These are phyloP conservation scores for Cryptus viduatorius DNA, from an alignment of 2,888 invertebrate genomes.

Conservation along the genomic window DNA sequence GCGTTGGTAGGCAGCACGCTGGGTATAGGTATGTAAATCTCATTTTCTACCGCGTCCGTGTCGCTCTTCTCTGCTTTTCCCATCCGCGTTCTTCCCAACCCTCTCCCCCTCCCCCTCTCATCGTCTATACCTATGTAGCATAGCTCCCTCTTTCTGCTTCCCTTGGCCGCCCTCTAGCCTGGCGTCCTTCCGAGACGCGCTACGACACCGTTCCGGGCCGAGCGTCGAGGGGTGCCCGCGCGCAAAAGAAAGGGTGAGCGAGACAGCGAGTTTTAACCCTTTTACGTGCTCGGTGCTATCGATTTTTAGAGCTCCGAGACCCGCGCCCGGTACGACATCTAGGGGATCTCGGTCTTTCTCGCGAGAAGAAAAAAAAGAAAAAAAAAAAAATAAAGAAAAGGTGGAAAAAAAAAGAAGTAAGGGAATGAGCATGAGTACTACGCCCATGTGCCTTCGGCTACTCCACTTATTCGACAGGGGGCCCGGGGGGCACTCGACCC, in stretches of 20 bases:
- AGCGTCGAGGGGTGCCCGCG: slow-evolving; percentile 44
- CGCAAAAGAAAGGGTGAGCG: slow-evolving; percentile 53
- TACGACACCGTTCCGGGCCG: slow-evolving; percentile 53
- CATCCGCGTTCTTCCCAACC: slow-evolving; percentile 32
- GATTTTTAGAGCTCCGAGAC: slow-evolving; percentile 83
- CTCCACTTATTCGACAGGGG: slow-evolving; percentile 74
- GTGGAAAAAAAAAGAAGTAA: neutral
- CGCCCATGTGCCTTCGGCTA: slow-evolving; percentile 81
- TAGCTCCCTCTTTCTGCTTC: slow-evolving; percentile 65
- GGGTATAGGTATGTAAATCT: slow-evolving; percentile 78
- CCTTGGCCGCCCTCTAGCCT: slow-evolving; percentile 68
- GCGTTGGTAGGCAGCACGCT: slow-evolving; percentile 57
- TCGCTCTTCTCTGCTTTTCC: slow-evolving; percentile 70
- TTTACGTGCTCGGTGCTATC: slow-evolving; percentile 79
- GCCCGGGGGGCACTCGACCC: slow-evolving; percentile 75
- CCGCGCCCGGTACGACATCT: slow-evolving; percentile 70
- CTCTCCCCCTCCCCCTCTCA: slow-evolving; percentile 3
- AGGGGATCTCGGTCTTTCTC: slow-evolving; percentile 57
- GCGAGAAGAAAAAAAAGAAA: slow-evolving; percentile 42
- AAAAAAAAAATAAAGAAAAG: slow-evolving; percentile 10
- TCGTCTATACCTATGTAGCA: neutral
- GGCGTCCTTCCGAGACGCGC: slow-evolving; percentile 76
- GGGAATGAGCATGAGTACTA: slow-evolving; percentile 59
- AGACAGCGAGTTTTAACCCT: slow-evolving; percentile 80
- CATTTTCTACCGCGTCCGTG: slow-evolving; percentile 75